Percentiles rank a stretch among this genome's conserved stretches.
Evolutionary conservation across 1,140 invertebrate species (phyloP).

Genomic region (Neocloeon triangulifer): DNA sequence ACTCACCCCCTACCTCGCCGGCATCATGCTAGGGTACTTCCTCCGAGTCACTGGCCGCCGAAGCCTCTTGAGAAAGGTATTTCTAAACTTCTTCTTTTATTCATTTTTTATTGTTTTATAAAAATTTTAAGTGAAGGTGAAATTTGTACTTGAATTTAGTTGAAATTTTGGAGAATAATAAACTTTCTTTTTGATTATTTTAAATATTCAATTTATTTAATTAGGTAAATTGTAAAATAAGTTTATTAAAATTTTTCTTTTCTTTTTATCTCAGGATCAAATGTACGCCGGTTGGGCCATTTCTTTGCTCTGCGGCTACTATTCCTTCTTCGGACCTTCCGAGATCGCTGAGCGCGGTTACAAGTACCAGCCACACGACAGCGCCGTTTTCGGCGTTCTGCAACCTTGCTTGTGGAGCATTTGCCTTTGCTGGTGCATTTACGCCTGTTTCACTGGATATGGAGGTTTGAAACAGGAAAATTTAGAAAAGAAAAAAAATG

Average conservation of each 20-base stretch:
- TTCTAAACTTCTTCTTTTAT: not conserved
- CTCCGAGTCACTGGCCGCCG: slow-evolving; percentile 15
- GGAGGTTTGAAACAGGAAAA: slow-evolving; percentile 19
- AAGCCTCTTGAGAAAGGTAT: not conserved
- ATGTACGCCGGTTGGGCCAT: slow-evolving; percentile 27
- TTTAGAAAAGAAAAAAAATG: too few species aligned
- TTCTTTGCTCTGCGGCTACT: slow-evolving; percentile 20
- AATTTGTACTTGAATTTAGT: too few species aligned
- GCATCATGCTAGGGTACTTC: slow-evolving; percentile 32
- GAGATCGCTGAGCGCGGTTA: slow-evolving; percentile 29
- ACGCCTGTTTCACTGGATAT: slow-evolving; percentile 30
- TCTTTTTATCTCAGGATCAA: slow-evolving; percentile 13
- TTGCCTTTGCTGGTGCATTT: slow-evolving; percentile 36
- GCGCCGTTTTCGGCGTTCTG: slow-evolving; percentile 35
- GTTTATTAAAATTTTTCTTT: too few species aligned
- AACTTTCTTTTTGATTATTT: too few species aligned
- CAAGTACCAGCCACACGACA: slow-evolving; percentile 30
- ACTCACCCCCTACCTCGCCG: slow-evolving; percentile 44
- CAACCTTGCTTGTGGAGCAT: slow-evolving; percentile 33
- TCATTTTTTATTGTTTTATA: too few species aligned
- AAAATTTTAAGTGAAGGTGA: too few species aligned
- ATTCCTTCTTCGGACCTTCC: slow-evolving; percentile 32
- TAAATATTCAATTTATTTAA: too few species aligned
- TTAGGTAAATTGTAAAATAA: too few species aligned
- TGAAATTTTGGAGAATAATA: too few species aligned